phyloP scores from a whole-genome alignment of 1,140 invertebrate genomes.

The Atta cephalotes region DNA sequence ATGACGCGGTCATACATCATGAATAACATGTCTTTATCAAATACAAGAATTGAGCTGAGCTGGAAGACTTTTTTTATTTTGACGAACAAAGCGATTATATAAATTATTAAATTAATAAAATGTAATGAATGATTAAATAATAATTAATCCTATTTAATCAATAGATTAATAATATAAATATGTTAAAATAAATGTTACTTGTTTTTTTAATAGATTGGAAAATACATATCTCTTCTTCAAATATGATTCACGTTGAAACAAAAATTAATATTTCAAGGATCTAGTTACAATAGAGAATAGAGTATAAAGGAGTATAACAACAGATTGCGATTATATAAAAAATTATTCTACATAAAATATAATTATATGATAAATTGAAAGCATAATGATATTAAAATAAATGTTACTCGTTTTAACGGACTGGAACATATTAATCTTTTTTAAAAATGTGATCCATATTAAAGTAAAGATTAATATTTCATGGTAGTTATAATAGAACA shows the following conservation, averaged over 20 bases:
- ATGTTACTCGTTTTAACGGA: background rate
- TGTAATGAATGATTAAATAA: background rate
- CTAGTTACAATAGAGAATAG: constrained; percentile 11
- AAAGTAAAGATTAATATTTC: background rate
- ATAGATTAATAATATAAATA: background rate
- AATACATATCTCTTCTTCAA: background rate
- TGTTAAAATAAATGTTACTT: background rate
- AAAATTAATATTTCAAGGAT: background rate
- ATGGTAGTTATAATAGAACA: constrained; percentile 1
- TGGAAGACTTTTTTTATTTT: background rate
- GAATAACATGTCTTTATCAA: background rate
- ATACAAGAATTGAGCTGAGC: background rate
- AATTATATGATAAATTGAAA: background rate
- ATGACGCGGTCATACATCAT: background rate
- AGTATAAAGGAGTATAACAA: background rate
- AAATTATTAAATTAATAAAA: background rate
- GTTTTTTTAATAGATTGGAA: background rate
- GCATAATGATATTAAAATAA: background rate
- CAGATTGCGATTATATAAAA: background rate
- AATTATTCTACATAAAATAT: background rate
- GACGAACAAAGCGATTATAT: background rate
- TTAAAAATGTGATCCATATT: background rate
- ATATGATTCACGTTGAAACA: background rate
- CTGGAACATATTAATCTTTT: background rate
- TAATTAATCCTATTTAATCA: background rate